Percentiles rank a stretch among this genome's conserved stretches.
Evolutionary conservation across 2,113 vertebrate genomes (phyloP).

Genomic region (Oreochromis tanganicae): DNA sequence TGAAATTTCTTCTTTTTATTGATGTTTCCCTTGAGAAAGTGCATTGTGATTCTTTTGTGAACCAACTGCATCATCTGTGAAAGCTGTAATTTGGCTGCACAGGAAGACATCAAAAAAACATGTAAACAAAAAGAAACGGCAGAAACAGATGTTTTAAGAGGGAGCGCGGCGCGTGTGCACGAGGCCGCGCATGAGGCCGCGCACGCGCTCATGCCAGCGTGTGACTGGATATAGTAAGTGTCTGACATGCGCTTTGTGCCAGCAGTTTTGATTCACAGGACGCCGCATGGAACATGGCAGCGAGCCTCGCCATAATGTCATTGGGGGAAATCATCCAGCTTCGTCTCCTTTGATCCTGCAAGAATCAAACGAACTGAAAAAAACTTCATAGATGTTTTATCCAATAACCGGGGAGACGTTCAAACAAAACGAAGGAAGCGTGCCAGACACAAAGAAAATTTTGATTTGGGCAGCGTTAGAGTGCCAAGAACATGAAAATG

Average conservation of each 20-base stretch:
- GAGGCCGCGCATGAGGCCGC: neutral
- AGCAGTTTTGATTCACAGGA: constrained; percentile 14
- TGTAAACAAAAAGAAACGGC: constrained; percentile 31
- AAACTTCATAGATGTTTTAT: constrained; percentile 19
- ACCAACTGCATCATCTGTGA: neutral
- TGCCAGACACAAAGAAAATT: neutral
- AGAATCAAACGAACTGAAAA: constrained; percentile 27
- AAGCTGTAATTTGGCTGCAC: neutral
- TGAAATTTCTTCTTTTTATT: neutral
- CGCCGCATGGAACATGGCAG: constrained; percentile 46
- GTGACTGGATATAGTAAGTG: constrained; percentile 35
- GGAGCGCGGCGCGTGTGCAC: neutral
- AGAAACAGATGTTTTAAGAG: constrained; percentile 32
- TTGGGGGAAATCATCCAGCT: constrained; percentile 26
- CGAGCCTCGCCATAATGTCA: constrained; percentile 40
- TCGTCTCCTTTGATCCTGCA: constrained; percentile 27
- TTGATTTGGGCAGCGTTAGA: neutral
- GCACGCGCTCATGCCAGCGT: neutral
- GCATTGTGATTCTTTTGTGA: neutral
- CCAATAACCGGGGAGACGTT: constrained; percentile 1
- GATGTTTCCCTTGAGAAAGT: neutral
- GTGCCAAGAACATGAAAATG: neutral
- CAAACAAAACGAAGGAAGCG: constrained; percentile 16
- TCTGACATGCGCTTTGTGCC: constrained; percentile 9
- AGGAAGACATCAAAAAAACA: constrained; percentile 6